A percentile compares a stretch with the other conserved stretches of the same genome.
These are phyloP conservation scores for Proisotoma minuta DNA, from an alignment of 2,888 invertebrate genomes.

Conservation along the genomic window DNA sequence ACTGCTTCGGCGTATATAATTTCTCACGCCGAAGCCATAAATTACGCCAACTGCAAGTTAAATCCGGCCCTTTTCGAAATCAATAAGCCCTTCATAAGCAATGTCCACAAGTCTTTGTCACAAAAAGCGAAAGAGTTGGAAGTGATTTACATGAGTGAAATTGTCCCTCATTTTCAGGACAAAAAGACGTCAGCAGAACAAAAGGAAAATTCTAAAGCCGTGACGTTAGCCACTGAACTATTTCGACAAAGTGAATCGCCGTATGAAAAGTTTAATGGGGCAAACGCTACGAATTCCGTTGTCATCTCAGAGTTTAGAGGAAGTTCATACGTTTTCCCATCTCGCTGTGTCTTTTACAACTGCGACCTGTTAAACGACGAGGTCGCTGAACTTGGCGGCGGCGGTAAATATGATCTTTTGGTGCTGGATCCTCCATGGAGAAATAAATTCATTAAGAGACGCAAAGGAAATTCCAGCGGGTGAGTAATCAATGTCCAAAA, in stretches of 20 bases:
- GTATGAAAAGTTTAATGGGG: slow-evolving; percentile 55
- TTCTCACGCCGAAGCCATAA: slow-evolving; percentile 36
- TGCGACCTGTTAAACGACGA: slow-evolving; percentile 53
- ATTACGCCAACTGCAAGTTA: slow-evolving; percentile 48
- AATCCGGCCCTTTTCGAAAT: slow-evolving; percentile 54
- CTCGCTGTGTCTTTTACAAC: slow-evolving; percentile 63
- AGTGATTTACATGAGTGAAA: background rate
- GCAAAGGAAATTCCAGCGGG: slow-evolving; percentile 55
- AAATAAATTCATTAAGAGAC: slow-evolving; percentile 85
- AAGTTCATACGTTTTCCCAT: slow-evolving; percentile 58
- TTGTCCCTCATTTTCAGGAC: slow-evolving; percentile 6
- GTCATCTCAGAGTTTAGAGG: slow-evolving; percentile 55
- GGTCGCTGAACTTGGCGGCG: slow-evolving; percentile 51
- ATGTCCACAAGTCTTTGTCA: slow-evolving; percentile 43
- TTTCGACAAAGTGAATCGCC: slow-evolving; percentile 50
- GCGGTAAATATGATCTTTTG: slow-evolving; percentile 68
- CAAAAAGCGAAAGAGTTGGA: slow-evolving; percentile 46
- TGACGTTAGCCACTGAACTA: slow-evolving; percentile 50
- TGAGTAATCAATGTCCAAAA: background rate
- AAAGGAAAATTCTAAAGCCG: slow-evolving; percentile 51
- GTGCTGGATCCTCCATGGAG: slow-evolving; percentile 94
- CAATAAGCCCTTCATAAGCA: slow-evolving; percentile 51
- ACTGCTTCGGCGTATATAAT: slow-evolving; percentile 38
- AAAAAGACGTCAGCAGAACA: slow-evolving; percentile 11
- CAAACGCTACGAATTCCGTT: slow-evolving; percentile 57